A percentile compares a stretch with the other conserved stretches of the same genome.
These are phyloP conservation scores for Xylota segnis DNA, from an alignment of 2,888 invertebrate genomes.

Conservation along the genomic window DNA sequence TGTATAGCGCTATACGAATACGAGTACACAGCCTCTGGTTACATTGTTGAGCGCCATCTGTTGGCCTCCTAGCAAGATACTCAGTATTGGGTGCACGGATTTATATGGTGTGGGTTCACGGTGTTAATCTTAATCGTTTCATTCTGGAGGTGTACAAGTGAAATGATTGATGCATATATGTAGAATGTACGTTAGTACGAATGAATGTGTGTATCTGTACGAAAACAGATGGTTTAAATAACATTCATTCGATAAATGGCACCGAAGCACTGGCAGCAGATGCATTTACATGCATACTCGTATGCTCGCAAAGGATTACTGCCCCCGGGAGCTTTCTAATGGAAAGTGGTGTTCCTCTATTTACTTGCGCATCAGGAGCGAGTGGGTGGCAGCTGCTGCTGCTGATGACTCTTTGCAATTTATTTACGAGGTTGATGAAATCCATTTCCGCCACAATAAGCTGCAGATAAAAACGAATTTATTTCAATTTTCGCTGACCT, in stretches of 20 bases:
- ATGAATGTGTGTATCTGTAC: slow-evolving; percentile 2
- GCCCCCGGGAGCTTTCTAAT: slow-evolving; percentile 72
- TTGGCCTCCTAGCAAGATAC: neutral
- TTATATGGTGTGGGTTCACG: slow-evolving; percentile 24
- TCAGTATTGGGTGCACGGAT: neutral
- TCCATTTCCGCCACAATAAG: slow-evolving; percentile 72
- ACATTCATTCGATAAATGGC: slow-evolving; percentile 52
- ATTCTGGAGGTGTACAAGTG: slow-evolving; percentile 22
- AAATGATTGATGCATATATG: slow-evolving; percentile 2
- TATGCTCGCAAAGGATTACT: slow-evolving; percentile 46
- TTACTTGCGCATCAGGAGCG: slow-evolving; percentile 13
- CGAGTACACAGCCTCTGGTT: neutral
- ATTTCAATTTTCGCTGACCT: slow-evolving; percentile 57
- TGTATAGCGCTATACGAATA: slow-evolving; percentile 16
- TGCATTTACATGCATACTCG: slow-evolving; percentile 40
- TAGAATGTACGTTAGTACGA: too few relatives aligned
- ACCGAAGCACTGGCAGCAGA: slow-evolving; percentile 46
- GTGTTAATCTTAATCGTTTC: slow-evolving; percentile 42
- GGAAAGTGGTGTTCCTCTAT: slow-evolving; percentile 54
- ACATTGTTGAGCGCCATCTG: slow-evolving; percentile 61
- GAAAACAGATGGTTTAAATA: slow-evolving; percentile 46
- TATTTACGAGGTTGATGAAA: slow-evolving; percentile 68
- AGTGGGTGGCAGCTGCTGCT: slow-evolving; percentile 26
- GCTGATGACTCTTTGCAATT: slow-evolving; percentile 60
- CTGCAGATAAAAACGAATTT: slow-evolving; percentile 64